phyloP scores from a whole-genome alignment of 2,888 invertebrate genomes.

The Thymelicus sylvestris region DNA sequence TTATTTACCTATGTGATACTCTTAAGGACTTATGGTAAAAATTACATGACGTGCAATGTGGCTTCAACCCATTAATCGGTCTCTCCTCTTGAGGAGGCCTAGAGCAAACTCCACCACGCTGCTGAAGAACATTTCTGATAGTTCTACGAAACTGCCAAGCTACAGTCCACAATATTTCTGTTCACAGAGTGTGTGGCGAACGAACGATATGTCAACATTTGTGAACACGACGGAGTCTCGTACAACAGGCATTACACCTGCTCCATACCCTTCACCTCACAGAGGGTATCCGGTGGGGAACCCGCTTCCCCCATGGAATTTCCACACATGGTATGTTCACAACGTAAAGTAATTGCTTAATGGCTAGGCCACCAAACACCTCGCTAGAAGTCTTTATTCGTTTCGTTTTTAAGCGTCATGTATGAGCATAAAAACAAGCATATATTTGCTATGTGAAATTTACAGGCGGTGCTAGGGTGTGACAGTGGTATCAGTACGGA shows the following conservation, averaged over 20 bases:
- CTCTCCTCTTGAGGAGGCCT: too few relatives aligned
- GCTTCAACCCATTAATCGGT: too few relatives aligned
- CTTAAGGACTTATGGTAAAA: too few relatives aligned
- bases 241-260: neutral
- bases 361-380: too few relatives aligned
- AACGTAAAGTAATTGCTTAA: neutral
- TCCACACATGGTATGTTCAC: constrained; percentile 1
- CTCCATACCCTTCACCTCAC: neutral
- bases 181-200: constrained; percentile 33
- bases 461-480: constrained; percentile 57
- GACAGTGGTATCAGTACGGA: neutral
- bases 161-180: neutral
- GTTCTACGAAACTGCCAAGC: too few relatives aligned
- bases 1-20: too few relatives aligned
- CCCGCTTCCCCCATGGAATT: neutral
- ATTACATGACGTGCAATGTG: too few relatives aligned
- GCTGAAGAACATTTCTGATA: too few relatives aligned
- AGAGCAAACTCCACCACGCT: too few relatives aligned
- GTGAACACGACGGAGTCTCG: neutral
- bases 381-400: too few relatives aligned
- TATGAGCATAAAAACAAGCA: too few relatives aligned
- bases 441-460: neutral
- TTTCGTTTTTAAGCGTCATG: too few relatives aligned
- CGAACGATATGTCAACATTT: constrained; percentile 28
- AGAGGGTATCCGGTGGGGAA: neutral